Conservation (phyloP, 2,888 invertebrate genomes). For the Steinernema hermaphroditum region DNA sequence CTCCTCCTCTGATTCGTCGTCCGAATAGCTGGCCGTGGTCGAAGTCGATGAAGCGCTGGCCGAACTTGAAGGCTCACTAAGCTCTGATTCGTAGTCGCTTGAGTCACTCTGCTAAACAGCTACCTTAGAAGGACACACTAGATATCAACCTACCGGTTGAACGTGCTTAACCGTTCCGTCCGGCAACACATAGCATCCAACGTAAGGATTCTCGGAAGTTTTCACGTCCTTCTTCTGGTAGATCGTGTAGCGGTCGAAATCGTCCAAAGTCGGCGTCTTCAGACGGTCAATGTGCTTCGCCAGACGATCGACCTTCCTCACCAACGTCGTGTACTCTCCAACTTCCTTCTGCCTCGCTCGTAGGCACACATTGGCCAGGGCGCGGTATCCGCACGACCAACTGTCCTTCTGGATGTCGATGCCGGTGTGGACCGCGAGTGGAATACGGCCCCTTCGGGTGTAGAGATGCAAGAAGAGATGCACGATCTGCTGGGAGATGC, state of each 20-base stretch:
- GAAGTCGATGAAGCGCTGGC: too few relatives aligned
- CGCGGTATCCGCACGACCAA: conserved; percentile 13
- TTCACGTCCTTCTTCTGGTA: not conserved
- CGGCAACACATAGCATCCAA: not conserved
- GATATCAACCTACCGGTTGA: not conserved
- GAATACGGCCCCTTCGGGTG: not conserved
- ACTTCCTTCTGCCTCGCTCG: not conserved
- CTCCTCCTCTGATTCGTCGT: too few relatives aligned
- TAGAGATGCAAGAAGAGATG: not conserved
- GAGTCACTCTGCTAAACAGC: too few relatives aligned
- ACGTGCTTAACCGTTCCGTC: not conserved
- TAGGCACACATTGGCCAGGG: not conserved
- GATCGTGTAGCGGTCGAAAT: not conserved
- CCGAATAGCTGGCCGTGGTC: too few relatives aligned
- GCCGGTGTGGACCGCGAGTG: not conserved
- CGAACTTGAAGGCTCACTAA: too few relatives aligned
- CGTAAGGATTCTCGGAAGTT: not conserved
- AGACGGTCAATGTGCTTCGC: not conserved
- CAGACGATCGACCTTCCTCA: not conserved
- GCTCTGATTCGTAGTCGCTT: too few relatives aligned
- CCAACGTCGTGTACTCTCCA: not conserved
- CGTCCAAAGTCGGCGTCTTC: not conserved
- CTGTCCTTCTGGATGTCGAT: not conserved
- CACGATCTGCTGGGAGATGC: not conserved
- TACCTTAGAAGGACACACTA: too few relatives aligned